Evolutionary conservation across 2,113 vertebrate species (phyloP).

Genomic region (Chaetops frenatus): DNA sequence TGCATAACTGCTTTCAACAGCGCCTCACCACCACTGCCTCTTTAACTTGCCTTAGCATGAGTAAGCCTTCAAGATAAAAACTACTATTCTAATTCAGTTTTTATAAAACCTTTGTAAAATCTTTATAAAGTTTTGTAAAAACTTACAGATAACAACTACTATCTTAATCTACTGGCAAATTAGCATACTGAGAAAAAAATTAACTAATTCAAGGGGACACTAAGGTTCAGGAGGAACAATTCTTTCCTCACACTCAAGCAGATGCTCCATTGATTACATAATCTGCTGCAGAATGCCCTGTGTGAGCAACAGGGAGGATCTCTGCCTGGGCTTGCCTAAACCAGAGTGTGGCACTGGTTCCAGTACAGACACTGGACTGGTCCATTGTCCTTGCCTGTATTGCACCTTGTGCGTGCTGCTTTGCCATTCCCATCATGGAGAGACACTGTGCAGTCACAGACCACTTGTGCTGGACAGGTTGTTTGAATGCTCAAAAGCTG

Average conservation of each 20-base stretch:
- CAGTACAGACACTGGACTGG: rapidly evolving
- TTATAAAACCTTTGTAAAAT: too few species aligned
- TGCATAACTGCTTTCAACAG: rapidly evolving
- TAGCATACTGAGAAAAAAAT: background rate
- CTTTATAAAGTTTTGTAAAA: too few species aligned
- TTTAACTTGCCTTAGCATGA: background rate
- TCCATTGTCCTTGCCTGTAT: rapidly evolving
- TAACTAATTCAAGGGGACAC: background rate
- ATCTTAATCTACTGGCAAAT: background rate
- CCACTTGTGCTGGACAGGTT: background rate
- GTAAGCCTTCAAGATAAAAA: background rate
- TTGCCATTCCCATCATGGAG: background rate
- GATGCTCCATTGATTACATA: background rate
- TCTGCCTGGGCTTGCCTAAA: background rate
- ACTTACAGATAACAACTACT: background rate
- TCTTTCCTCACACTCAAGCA: background rate
- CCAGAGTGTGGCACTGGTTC: rapidly evolving
- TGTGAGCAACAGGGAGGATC: background rate
- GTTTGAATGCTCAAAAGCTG: background rate
- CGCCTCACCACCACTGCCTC: background rate
- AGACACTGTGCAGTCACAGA: background rate
- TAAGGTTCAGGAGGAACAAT: background rate
- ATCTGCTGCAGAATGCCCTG: background rate
- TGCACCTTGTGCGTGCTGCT: background rate
- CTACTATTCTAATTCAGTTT: background rate